phyloP scores from a whole-genome alignment of 2,113 vertebrate species.

The Cyphomyrus discorhynchus region DNA sequence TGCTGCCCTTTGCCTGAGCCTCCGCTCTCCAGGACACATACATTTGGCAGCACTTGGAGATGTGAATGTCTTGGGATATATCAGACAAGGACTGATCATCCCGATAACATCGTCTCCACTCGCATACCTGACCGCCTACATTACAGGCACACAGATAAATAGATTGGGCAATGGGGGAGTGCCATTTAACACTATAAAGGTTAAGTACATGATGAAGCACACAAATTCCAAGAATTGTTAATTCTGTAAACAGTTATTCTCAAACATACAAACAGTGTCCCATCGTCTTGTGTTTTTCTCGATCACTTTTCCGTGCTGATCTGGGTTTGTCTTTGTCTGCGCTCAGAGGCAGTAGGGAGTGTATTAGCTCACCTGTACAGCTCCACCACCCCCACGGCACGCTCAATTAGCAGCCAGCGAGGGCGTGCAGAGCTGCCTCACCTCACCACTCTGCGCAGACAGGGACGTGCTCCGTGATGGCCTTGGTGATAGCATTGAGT shows the following conservation, averaged over 20 bases:
- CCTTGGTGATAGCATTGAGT: conserved; percentile 48
- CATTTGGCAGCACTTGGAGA: background rate
- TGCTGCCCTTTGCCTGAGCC: background rate
- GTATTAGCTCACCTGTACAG: conserved; percentile 67
- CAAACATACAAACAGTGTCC: too few species aligned
- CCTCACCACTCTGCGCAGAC: conserved; percentile 16
- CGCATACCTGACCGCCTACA: background rate
- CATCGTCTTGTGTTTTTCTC: background rate
- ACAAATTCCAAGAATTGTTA: background rate
- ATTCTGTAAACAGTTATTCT: background rate
- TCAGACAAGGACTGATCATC: background rate
- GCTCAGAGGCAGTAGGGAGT: conserved; percentile 13
- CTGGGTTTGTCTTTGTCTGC: conserved; percentile 38
- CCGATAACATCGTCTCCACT: conserved; percentile 1
- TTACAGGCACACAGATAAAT: background rate
- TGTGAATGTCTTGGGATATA: background rate
- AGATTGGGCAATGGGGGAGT: background rate
- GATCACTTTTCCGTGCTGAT: background rate
- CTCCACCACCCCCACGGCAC: conserved; percentile 51
- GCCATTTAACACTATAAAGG: background rate
- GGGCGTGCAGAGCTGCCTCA: conserved; percentile 29
- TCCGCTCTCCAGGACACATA: background rate
- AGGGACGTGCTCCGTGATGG: conserved; percentile 41
- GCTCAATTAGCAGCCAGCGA: conserved; percentile 56
- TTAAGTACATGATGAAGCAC: background rate